Percentiles rank a stretch among this genome's conserved stretches.
Conservation (phyloP, 2,888 invertebrate species). For the Pinctada fucata region DNA sequence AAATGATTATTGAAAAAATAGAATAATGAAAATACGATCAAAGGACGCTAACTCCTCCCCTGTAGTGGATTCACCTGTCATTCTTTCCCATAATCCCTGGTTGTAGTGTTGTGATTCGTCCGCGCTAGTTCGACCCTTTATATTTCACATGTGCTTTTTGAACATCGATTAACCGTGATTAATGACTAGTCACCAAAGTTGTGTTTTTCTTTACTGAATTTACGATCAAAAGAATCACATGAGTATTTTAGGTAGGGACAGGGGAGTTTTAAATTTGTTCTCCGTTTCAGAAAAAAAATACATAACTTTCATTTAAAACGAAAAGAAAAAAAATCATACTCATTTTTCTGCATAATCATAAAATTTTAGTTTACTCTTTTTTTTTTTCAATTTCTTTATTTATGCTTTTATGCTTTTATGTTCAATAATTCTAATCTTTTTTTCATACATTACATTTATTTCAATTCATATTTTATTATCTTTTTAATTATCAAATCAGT, state of each 20-base stretch:
- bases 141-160: slow-evolving; percentile 15
- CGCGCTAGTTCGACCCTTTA: slow-evolving; percentile 17
- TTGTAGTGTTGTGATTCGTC: slow-evolving; percentile 25
- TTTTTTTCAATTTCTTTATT: too few relatives aligned
- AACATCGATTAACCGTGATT: slow-evolving; percentile 25
- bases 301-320: too few relatives aligned
- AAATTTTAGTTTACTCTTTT: too few relatives aligned
- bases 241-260: neutral
- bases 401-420: too few relatives aligned
- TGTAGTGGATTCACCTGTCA: slow-evolving; percentile 27
- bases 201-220: neutral
- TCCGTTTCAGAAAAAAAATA: too few relatives aligned
- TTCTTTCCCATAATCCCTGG: slow-evolving; percentile 7
- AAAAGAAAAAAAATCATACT: too few relatives aligned
- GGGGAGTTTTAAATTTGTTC: neutral
- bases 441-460: too few relatives aligned
- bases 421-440: too few relatives aligned
- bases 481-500: too few relatives aligned
- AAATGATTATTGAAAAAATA: slow-evolving; percentile 29
- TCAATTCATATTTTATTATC: too few relatives aligned
- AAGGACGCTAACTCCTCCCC: slow-evolving; percentile 15
- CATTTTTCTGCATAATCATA: too few relatives aligned
- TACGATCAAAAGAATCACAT: neutral
- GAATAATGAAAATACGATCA: slow-evolving; percentile 23
- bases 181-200: slow-evolving; percentile 8